Percentiles rank a stretch among this genome's conserved stretches.
These are phyloP conservation scores for Baryphthengus martii DNA, from an alignment of 2,113 vertebrate genomes.

Conservation along the genomic window DNA sequence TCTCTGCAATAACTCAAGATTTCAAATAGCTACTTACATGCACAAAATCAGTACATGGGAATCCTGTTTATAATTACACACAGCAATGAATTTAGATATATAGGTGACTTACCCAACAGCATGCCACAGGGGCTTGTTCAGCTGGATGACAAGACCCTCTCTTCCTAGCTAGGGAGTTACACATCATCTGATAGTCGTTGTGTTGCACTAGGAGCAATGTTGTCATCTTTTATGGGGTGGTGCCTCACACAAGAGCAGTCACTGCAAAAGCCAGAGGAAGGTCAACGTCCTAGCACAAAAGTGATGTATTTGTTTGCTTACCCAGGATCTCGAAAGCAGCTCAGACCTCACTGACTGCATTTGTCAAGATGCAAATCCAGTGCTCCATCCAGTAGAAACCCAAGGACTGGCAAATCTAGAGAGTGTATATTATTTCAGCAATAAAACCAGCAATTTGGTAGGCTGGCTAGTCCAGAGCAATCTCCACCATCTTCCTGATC, in stretches of 20 bases:
- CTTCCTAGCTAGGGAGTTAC: not conserved
- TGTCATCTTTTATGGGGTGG: not conserved
- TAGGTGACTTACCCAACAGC: not conserved
- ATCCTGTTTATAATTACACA: not conserved
- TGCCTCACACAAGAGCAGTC: not conserved
- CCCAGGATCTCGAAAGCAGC: not conserved
- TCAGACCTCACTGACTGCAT: not conserved
- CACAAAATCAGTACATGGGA: fast-evolving
- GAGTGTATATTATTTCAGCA: not conserved
- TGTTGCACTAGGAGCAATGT: not conserved
- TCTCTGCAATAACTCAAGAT: not conserved
- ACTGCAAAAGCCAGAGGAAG: not conserved
- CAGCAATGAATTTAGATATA: not conserved
- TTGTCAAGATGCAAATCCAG: not conserved
- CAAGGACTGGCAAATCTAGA: not conserved
- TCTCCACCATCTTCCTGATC: not conserved
- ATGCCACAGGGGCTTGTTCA: not conserved
- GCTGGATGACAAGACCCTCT: not conserved
- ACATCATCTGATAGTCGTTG: not conserved
- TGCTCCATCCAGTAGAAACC: not conserved
- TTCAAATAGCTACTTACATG: not conserved
- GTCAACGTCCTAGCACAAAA: not conserved
- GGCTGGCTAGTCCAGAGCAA: not conserved
- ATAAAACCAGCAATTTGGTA: not conserved
- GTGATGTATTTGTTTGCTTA: not conserved